A percentile compares a stretch with the other conserved stretches of the same genome.
These are phyloP conservation scores for Encarsia formosa DNA, from an alignment of 2,888 invertebrate genomes.

Conservation along the genomic window DNA sequence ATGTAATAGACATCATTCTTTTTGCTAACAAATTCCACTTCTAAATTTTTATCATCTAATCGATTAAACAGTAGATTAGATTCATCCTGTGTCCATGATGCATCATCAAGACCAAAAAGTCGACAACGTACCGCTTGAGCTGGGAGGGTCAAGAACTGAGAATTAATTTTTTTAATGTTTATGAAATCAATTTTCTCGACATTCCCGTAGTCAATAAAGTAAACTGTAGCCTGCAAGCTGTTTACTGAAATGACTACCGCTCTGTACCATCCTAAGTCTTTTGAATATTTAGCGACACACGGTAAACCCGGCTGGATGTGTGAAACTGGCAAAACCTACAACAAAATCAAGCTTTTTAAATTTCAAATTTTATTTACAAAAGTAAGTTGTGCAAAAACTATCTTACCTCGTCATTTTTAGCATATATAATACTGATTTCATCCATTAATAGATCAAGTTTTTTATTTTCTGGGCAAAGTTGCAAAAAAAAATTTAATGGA, in stretches of 20 bases:
- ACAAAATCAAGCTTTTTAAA: no score
- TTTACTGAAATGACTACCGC: slow-evolving; percentile 54
- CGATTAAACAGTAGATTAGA: slow-evolving; percentile 32
- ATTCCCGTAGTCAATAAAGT: slow-evolving; percentile 73
- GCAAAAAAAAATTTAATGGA: slow-evolving; percentile 43
- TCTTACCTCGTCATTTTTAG: slow-evolving; percentile 32
- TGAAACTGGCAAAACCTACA: slow-evolving; percentile 26
- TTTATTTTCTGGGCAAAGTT: slow-evolving; percentile 38
- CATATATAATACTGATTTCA: slow-evolving; percentile 36
- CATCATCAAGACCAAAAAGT: slow-evolving; percentile 37
- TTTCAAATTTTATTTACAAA: no score
- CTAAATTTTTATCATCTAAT: slow-evolving; percentile 33
- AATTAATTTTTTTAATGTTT: slow-evolving; percentile 50
- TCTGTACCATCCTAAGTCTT: slow-evolving; percentile 70
- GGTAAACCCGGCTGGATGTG: slow-evolving; percentile 31
- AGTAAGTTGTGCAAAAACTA: no score
- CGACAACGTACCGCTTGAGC: slow-evolving; percentile 49
- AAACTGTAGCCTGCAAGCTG: slow-evolving; percentile 54
- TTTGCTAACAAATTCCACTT: slow-evolving; percentile 40
- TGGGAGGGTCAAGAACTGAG: slow-evolving; percentile 41
- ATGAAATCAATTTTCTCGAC: slow-evolving; percentile 56
- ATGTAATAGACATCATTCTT: slow-evolving; percentile 39
- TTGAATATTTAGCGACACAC: slow-evolving; percentile 45
- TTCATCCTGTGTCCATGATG: slow-evolving; percentile 30
- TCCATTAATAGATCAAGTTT: slow-evolving; percentile 40